Conservation (phyloP, 2,797 vertebrate species). For the Poeciliopsis turneri region DNA sequence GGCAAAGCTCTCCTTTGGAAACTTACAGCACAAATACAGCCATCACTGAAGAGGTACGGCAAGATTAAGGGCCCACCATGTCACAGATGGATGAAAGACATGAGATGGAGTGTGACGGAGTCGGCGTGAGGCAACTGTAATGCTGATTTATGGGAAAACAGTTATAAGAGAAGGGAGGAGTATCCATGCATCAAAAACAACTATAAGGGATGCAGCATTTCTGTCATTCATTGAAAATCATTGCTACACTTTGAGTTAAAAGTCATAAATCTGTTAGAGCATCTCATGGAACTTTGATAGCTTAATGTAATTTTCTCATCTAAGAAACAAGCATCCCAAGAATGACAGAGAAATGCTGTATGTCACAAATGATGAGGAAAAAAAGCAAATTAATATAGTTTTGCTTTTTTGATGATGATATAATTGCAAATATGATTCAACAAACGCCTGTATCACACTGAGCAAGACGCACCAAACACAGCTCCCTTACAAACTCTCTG, state of each 20-base stretch:
- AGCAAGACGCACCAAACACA: slow-evolving; percentile 60
- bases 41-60: slow-evolving; percentile 75
- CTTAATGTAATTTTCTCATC: slow-evolving; percentile 19
- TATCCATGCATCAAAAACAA: slow-evolving; percentile 62
- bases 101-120: slow-evolving; percentile 75
- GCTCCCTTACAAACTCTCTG: slow-evolving; percentile 36
- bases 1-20: slow-evolving; percentile 75
- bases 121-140: slow-evolving; percentile 76
- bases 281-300: background rate
- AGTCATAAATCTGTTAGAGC: background rate
- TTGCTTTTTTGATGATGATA: background rate
- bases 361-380: slow-evolving; percentile 6
- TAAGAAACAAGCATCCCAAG: slow-evolving; percentile 11
- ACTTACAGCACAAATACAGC: slow-evolving; percentile 79
- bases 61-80: slow-evolving; percentile 75
- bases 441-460: slow-evolving; percentile 27
- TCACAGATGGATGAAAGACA: slow-evolving; percentile 77
- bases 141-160: slow-evolving; percentile 75
- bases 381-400: background rate
- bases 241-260: background rate
- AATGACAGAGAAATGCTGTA: slow-evolving; percentile 65
- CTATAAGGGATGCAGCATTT: slow-evolving; percentile 49
- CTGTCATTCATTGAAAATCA: slow-evolving; percentile 59
- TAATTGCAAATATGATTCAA: slow-evolving; percentile 29
- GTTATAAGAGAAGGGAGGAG: slow-evolving; percentile 70